These are phyloP conservation scores for Platycheirus rosarum DNA, from an alignment of 2,888 invertebrate genomes.

Conservation along the genomic window DNA sequence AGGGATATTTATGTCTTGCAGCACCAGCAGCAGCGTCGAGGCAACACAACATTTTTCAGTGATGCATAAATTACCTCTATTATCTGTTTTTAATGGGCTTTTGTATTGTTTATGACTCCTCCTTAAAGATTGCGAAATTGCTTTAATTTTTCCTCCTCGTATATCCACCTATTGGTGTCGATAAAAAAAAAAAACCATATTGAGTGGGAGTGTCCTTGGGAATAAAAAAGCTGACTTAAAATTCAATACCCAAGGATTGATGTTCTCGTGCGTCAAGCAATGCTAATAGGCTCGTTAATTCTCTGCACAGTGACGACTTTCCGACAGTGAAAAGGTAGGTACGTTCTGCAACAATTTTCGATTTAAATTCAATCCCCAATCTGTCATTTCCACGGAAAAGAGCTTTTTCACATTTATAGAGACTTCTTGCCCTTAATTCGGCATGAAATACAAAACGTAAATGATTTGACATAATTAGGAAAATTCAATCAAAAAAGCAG, in stretches of 20 bases:
- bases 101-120: slow-evolving; percentile 37
- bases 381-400: slow-evolving; percentile 18
- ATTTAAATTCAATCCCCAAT: slow-evolving; percentile 34
- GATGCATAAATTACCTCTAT: slow-evolving; percentile 61
- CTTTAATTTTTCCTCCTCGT: slow-evolving; percentile 1
- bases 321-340: neutral
- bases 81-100: slow-evolving; percentile 53
- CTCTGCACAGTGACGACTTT: neutral
- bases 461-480: neutral
- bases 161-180: neutral
- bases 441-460: neutral
- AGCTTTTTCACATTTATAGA: neutral
- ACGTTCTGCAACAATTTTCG: neutral
- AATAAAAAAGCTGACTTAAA: slow-evolving; percentile 3
- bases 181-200: neutral
- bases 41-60: slow-evolving; percentile 18
- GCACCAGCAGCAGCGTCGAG: slow-evolving; percentile 3
- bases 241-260: slow-evolving; percentile 2
- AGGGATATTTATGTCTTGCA: slow-evolving; percentile 44
- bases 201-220: slow-evolving; percentile 2
- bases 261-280: neutral
- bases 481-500: neutral
- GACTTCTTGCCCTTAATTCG: slow-evolving; percentile 1
- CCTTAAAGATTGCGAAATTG: slow-evolving; percentile 13
- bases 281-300: neutral